Evolutionary conservation across 2,888 invertebrate genomes (phyloP).

Genomic region (Ryuthela nishihirai): DNA sequence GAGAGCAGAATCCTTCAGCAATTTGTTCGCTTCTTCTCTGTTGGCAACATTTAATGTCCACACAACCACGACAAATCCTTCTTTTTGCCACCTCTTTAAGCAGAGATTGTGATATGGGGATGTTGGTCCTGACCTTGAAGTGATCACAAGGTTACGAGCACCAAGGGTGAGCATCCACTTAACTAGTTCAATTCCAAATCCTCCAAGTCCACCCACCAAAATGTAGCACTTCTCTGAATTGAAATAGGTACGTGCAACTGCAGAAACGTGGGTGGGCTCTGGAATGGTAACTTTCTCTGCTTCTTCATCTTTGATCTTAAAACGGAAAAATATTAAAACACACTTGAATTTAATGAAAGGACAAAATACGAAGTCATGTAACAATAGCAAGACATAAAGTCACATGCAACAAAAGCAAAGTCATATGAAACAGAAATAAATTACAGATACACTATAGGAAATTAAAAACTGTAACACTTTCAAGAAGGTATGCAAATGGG

Average conservation of each 20-base stretch:
- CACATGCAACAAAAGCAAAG: too few species aligned
- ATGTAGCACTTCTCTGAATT: conserved; percentile 56
- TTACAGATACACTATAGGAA: too few species aligned
- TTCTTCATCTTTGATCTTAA: conserved; percentile 75
- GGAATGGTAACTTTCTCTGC: conserved; percentile 47
- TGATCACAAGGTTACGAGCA: conserved; percentile 76
- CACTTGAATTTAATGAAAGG: too few species aligned
- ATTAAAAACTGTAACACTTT: too few species aligned
- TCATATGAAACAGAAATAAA: too few species aligned
- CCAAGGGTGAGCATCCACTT: conserved; percentile 86
- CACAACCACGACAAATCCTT: conserved; percentile 65
- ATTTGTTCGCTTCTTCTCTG: conserved; percentile 63
- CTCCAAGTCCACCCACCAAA: conserved; percentile 76
- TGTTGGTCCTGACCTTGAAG: conserved; percentile 82
- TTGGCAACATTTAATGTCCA: conserved; percentile 69
- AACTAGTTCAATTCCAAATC: conserved; percentile 91
- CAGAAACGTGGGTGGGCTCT: conserved; percentile 57
- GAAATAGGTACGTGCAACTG: conserved; percentile 77
- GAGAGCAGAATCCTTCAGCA: conserved; percentile 63
- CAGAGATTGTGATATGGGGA: conserved; percentile 89
- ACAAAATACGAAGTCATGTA: too few species aligned
- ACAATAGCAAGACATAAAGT: too few species aligned
- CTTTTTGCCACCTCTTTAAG: conserved; percentile 61
- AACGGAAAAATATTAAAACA: too few species aligned
- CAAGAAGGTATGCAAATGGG: too few species aligned